Conservation (phyloP, 2,888 invertebrate genomes). For the Pseudococcus longispinus region DNA sequence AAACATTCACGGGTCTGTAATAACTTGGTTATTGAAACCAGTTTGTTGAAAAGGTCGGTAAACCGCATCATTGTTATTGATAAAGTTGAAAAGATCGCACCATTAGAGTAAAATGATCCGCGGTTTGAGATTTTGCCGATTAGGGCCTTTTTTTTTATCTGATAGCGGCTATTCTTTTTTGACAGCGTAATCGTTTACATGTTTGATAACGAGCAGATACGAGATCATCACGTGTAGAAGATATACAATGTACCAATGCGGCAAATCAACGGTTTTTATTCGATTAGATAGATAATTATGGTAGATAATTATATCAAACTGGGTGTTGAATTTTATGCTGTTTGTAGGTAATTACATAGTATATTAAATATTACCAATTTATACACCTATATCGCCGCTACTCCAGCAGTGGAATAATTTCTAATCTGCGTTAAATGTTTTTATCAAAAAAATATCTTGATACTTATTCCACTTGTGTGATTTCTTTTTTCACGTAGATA, state of each 20-base stretch:
- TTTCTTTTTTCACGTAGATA: background rate
- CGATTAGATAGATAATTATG: background rate
- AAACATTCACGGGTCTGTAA: constrained; percentile 33
- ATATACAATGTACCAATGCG: background rate
- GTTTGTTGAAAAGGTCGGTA: constrained; percentile 40
- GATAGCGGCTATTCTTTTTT: constrained; percentile 8
- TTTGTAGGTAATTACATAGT: background rate
- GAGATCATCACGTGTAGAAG: background rate
- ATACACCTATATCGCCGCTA: too few relatives aligned
- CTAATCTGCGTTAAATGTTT: background rate
- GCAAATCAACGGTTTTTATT: constrained; percentile 5
- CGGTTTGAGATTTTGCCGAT: constrained; percentile 5
- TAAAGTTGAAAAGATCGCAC: constrained; percentile 35
- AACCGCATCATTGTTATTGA: constrained; percentile 42
- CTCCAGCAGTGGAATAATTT: background rate
- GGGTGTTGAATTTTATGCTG: background rate
- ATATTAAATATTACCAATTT: background rate
- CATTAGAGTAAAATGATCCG: constrained; percentile 44
- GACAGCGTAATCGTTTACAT: constrained; percentile 42
- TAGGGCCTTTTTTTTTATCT: constrained; percentile 12
- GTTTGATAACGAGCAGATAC: background rate
- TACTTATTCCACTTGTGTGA: background rate
- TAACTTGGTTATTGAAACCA: constrained; percentile 40
- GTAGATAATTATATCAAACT: background rate
- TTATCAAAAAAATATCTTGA: background rate